A percentile compares a stretch with the other conserved stretches of the same genome.
Conservation (phyloP, 2,797 vertebrate species). For the Capromys pilorides region DNA sequence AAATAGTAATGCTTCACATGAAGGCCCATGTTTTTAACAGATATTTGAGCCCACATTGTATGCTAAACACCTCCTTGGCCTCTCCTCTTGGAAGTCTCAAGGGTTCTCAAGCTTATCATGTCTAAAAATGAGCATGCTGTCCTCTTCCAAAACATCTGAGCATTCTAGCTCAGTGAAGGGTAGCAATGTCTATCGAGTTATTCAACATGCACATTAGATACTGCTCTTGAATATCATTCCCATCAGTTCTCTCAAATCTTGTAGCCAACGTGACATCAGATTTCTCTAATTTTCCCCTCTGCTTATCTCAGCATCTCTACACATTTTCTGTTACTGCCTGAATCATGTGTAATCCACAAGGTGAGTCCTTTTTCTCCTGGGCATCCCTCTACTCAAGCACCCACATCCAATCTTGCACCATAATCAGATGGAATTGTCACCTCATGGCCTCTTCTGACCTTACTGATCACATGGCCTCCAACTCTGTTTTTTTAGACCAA, state of each 20-base stretch:
- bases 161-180: background rate
- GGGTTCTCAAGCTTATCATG: background rate
- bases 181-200: background rate
- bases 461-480: background rate
- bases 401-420: background rate
- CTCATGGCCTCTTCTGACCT: background rate
- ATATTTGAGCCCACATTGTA: background rate
- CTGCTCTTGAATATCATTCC: background rate
- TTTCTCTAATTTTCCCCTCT: background rate
- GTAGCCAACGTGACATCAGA: background rate
- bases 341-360: rapidly evolving
- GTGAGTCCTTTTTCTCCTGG: background rate
- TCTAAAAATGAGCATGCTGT: background rate
- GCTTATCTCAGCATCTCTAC: background rate
- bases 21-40: background rate
- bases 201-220: background rate
- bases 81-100: conserved; percentile 4
- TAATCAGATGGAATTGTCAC: background rate
- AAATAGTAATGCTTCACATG: background rate
- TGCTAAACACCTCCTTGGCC: background rate
- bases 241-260: background rate
- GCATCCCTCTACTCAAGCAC: rapidly evolving
- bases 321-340: rapidly evolving
- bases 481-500: background rate
- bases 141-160: background rate